Conservation (phyloP, 2,113 vertebrate genomes). For the Cephalopholis sonnerati region DNA sequence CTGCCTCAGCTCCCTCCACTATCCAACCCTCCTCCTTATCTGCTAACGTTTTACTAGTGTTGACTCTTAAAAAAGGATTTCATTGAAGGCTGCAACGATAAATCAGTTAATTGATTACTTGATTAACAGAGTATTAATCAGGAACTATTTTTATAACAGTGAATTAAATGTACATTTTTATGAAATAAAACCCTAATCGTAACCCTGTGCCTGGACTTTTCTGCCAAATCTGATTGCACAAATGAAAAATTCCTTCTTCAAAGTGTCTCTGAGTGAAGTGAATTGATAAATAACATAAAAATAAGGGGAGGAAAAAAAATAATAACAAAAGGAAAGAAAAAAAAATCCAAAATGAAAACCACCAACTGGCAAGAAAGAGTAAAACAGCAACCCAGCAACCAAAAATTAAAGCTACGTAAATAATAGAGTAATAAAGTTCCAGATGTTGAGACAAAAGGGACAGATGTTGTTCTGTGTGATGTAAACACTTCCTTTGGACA, state of each 20-base stretch:
- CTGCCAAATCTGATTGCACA: too few species aligned
- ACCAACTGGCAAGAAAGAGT: neutral
- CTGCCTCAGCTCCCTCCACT: too few species aligned
- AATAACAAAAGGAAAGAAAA: too few species aligned
- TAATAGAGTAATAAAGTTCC: neutral
- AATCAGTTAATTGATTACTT: neutral
- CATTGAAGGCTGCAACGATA: neutral
- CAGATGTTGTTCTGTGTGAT: conserved; percentile 37
- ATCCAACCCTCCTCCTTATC: neutral
- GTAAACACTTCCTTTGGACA: conserved; percentile 16
- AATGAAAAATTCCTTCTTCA: too few species aligned
- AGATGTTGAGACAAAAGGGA: conserved; percentile 3
- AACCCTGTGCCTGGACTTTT: too few species aligned
- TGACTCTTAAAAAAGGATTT: neutral
- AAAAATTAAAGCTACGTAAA: neutral
- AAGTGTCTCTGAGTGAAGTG: too few species aligned
- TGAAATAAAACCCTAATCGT: too few species aligned
- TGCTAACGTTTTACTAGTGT: neutral
- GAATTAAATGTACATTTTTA: too few species aligned
- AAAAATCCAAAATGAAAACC: neutral
- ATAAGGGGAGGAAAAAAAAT: neutral
- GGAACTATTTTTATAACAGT: too few species aligned
- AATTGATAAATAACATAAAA: neutral
- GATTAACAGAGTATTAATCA: neutral
- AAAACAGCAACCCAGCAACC: neutral